These are phyloP conservation scores for Drosophila jambulina DNA, from an alignment of 1,140 invertebrate genomes.

Conservation along the genomic window DNA sequence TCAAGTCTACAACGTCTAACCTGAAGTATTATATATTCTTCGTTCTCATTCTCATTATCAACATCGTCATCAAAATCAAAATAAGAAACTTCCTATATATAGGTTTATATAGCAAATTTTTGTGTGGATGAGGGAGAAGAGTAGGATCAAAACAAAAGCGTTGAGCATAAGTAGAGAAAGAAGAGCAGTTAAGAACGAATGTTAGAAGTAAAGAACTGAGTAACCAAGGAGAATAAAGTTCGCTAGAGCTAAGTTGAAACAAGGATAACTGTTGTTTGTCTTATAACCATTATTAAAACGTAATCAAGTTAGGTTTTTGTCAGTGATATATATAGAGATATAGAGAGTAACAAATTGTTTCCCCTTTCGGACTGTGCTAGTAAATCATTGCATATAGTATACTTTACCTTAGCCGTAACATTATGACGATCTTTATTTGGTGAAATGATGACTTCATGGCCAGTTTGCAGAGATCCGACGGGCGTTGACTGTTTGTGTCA, in stretches of 20 bases:
- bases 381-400: constrained; percentile 51
- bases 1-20: constrained; percentile 74
- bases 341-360: constrained; percentile 21
- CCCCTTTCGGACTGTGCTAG: constrained; percentile 22
- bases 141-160: constrained; percentile 44
- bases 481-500: constrained; percentile 91
- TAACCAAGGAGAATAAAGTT: constrained; percentile 33
- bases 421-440: constrained; percentile 94
- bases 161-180: constrained; percentile 32
- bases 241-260: constrained; percentile 39
- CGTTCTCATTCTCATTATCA: constrained; percentile 78
- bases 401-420: constrained; percentile 91
- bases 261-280: constrained; percentile 29
- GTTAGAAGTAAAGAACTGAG: constrained; percentile 36
- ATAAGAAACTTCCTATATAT: constrained; percentile 76
- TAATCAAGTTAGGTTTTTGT: constrained; percentile 31
- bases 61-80: constrained; percentile 83
- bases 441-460: constrained; percentile 95
- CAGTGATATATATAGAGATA: constrained; percentile 9
- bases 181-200: constrained; percentile 35
- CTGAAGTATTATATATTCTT: constrained; percentile 84
- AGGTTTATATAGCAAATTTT: constrained; percentile 14
- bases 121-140: constrained; percentile 24
- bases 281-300: constrained; percentile 29
- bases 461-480: constrained; percentile 95